A percentile compares a stretch with the other conserved stretches of the same genome.
Evolutionary conservation across 2,113 vertebrate species (phyloP).

Genomic region (Trinectes maculatus): DNA sequence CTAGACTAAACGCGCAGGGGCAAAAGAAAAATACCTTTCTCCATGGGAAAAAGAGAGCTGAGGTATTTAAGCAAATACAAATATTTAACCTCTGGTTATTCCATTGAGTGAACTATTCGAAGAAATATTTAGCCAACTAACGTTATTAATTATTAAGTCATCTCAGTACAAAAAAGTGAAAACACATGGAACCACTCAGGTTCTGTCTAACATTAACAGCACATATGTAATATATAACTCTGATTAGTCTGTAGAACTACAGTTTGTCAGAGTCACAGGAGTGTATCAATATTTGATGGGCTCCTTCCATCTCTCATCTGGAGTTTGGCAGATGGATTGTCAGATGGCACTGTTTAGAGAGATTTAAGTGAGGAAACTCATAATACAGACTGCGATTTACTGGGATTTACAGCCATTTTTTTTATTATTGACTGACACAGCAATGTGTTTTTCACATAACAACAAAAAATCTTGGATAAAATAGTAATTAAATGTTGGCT

Average conservation of each 20-base stretch:
- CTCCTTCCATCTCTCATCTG: background rate
- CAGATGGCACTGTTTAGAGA: background rate
- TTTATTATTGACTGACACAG: background rate
- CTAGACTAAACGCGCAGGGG: constrained; percentile 14
- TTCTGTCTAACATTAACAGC: too few relatives aligned
- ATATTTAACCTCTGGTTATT: too few relatives aligned
- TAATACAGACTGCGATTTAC: background rate
- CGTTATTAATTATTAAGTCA: background rate
- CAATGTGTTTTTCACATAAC: too few relatives aligned
- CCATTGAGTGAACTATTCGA: too few relatives aligned
- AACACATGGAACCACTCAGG: too few relatives aligned
- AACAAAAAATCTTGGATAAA: background rate
- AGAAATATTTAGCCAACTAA: too few relatives aligned
- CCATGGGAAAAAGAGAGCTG: too few relatives aligned
- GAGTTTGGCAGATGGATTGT: background rate
- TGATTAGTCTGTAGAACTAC: too few relatives aligned
- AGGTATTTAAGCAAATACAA: too few relatives aligned
- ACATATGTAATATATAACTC: too few relatives aligned
- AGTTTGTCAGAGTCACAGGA: background rate
- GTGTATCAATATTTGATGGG: background rate
- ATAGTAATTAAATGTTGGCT: background rate
- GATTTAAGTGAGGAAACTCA: background rate
- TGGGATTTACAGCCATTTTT: background rate
- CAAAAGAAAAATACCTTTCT: too few relatives aligned
- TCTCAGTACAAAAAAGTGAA: background rate